These are phyloP conservation scores for Julus scanicus DNA, from an alignment of 2,888 invertebrate species.

Conservation along the genomic window DNA sequence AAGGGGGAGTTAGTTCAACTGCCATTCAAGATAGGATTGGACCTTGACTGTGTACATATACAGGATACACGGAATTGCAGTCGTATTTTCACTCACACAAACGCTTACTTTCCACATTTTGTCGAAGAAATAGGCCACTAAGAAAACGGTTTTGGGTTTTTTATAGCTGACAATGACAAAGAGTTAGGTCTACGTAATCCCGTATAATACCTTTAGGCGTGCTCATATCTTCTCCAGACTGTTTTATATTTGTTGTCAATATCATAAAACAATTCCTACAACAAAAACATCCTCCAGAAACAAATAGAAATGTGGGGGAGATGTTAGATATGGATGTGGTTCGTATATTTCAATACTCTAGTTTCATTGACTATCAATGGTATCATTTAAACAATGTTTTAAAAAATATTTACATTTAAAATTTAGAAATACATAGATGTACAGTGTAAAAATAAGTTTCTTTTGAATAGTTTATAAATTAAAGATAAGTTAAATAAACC, in stretches of 20 bases:
- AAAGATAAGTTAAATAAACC: no score
- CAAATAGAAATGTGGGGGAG: no score
- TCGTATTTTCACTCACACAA: neutral
- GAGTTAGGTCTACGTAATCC: constrained; percentile 1
- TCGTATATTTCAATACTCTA: no score
- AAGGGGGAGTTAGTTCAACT: constrained; percentile 42
- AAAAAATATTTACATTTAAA: no score
- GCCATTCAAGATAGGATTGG: constrained; percentile 42
- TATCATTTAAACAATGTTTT: no score
- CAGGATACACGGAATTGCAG: neutral
- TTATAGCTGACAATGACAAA: constrained; percentile 36
- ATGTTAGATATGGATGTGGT: no score
- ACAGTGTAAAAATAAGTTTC: no score
- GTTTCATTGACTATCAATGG: no score
- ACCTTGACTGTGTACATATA: neutral
- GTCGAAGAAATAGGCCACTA: constrained; percentile 10
- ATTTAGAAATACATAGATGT: no score
- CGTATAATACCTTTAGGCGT: neutral
- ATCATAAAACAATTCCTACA: neutral
- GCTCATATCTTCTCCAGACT: constrained; percentile 2
- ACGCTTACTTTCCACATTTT: constrained; percentile 15
- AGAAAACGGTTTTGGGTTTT: constrained; percentile 4
- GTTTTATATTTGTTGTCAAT: constrained; percentile 1
- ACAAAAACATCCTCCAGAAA: neutral
- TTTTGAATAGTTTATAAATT: no score